These are phyloP conservation scores for Pachyramphus minor DNA, from an alignment of 2,113 vertebrate species.

Conservation along the genomic window DNA sequence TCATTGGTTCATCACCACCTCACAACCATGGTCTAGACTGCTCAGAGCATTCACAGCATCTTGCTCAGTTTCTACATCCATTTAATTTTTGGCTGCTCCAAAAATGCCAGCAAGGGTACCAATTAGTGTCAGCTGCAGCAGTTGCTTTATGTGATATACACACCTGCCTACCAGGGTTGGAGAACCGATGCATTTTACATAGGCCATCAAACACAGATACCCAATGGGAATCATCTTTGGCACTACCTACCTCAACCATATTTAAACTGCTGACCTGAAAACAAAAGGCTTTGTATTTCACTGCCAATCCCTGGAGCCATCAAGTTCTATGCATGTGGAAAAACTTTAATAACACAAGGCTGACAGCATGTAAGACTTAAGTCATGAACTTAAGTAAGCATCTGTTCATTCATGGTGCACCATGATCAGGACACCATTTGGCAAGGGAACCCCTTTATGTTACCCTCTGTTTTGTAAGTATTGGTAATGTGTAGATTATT, in stretches of 20 bases:
- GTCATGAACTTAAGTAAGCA: not conserved
- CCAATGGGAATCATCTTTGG: constrained; percentile 5
- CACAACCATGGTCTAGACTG: not conserved
- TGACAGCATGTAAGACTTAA: not conserved
- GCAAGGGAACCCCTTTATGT: not conserved
- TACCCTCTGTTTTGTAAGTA: not conserved
- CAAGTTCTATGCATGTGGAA: not conserved
- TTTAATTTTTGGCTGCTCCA: constrained; percentile 20
- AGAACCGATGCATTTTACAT: not conserved
- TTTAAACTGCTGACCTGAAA: constrained; percentile 30
- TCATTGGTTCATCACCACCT: not conserved
- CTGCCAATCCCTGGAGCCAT: not conserved
- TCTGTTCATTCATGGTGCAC: not conserved
- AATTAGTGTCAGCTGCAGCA: constrained; percentile 35
- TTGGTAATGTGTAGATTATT: not conserved
- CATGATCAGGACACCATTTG: not conserved
- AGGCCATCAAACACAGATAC: constrained; percentile 30
- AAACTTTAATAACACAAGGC: not conserved
- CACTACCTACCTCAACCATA: constrained; percentile 3
- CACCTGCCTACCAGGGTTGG: not conserved
- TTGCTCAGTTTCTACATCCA: not conserved
- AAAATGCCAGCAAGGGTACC: not conserved
- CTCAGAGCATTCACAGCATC: not conserved
- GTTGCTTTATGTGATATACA: not conserved
- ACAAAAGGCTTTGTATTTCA: constrained; percentile 34